phyloP scores from a whole-genome alignment of 2,113 vertebrate species.

The Xiphias gladius region DNA sequence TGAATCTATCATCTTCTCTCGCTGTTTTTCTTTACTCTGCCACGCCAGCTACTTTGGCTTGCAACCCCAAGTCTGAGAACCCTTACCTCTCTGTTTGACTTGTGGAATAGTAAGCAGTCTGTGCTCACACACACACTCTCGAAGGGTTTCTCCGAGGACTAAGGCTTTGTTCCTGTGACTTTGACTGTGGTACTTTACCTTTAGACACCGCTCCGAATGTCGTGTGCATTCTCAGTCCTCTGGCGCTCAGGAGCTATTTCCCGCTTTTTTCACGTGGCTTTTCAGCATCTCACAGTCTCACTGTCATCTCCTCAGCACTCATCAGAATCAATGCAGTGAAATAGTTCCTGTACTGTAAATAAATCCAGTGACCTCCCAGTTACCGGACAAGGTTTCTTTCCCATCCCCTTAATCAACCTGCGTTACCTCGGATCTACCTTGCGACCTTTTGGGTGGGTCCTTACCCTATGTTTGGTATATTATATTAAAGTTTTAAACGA shows the following conservation, averaged over 20 bases:
- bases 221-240: constrained; percentile 11
- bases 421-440: no score
- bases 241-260: constrained; percentile 24
- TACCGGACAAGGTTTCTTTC: no score
- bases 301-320: not conserved
- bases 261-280: constrained; percentile 12
- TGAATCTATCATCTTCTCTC: constrained; percentile 41
- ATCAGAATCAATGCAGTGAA: not conserved
- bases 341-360: not conserved
- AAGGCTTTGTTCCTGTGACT: constrained; percentile 47
- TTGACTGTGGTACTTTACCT: constrained; percentile 39
- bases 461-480: no score
- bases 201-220: constrained; percentile 13
- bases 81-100: constrained; percentile 56
- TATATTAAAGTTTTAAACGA: not conserved
- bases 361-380: constrained; percentile 27
- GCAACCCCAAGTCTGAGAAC: constrained; percentile 34
- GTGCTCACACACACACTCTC: not conserved
- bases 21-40: not conserved
- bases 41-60: constrained; percentile 25
- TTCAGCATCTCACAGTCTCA: constrained; percentile 6
- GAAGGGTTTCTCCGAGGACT: not conserved
- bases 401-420: no score
- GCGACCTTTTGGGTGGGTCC: no score
- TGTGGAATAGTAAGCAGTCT: constrained; percentile 3